Conservation (phyloP, 2,888 invertebrate genomes). For the Melanostoma scalare region DNA sequence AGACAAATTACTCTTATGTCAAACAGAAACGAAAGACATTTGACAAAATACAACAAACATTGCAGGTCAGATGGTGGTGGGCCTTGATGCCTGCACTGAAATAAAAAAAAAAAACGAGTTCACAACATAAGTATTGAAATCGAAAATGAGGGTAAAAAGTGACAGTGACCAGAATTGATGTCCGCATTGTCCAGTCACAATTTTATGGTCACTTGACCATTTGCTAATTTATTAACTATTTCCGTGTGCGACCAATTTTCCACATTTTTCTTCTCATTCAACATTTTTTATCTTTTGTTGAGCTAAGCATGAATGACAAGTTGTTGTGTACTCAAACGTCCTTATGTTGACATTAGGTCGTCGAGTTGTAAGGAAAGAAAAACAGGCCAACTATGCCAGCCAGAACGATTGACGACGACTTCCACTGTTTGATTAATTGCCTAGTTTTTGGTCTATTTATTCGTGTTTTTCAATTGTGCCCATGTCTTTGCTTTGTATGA, state of each 20-base stretch:
- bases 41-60: constrained; percentile 47
- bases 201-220: constrained; percentile 76
- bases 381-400: constrained; percentile 41
- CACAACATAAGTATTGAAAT: constrained; percentile 35
- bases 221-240: constrained; percentile 76
- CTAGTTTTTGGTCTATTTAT: constrained; percentile 64
- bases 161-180: constrained; percentile 70
- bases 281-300: constrained; percentile 36
- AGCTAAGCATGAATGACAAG: constrained; percentile 65
- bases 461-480: constrained; percentile 46
- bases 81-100: background rate
- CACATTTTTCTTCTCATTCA: constrained; percentile 55
- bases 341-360: constrained; percentile 65
- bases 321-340: constrained; percentile 60
- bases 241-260: constrained; percentile 76
- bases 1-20: constrained; percentile 57
- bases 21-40: constrained; percentile 14
- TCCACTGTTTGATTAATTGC: constrained; percentile 72
- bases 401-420: constrained; percentile 28
- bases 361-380: constrained; percentile 28
- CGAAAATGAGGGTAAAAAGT: constrained; percentile 35
- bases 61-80: constrained; percentile 52
- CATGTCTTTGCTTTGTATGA: constrained; percentile 36
- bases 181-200: constrained; percentile 73
- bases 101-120: constrained; percentile 6